These are phyloP conservation scores for Cacoxenus indagator DNA, from an alignment of 2,888 invertebrate species.

Conservation along the genomic window DNA sequence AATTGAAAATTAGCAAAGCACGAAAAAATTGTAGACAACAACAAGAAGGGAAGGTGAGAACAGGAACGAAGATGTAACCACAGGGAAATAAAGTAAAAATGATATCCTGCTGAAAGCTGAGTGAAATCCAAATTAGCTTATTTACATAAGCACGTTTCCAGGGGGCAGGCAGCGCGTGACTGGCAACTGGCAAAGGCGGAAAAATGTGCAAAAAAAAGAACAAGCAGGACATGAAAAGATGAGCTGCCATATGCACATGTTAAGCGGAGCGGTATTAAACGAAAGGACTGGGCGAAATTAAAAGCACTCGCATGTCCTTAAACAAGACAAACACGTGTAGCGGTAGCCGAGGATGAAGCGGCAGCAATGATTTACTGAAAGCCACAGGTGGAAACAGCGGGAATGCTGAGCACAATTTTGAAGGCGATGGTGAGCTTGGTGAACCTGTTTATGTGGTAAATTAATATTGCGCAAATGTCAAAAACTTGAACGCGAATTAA, in stretches of 20 bases:
- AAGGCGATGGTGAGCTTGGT: neutral
- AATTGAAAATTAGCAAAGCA: conserved; percentile 12
- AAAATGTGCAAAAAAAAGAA: conserved; percentile 30
- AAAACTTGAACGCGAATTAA: neutral
- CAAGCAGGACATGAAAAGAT: neutral
- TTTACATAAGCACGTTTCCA: conserved; percentile 42
- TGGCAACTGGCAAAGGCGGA: neutral
- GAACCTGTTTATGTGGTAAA: neutral
- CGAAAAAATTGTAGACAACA: neutral
- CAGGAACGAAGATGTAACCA: neutral
- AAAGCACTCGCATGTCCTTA: neutral
- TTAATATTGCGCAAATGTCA: conserved; percentile 1
- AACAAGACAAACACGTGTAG: neutral
- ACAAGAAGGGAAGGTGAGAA: neutral
- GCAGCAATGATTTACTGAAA: conserved; percentile 23
- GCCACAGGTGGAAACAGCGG: conserved; percentile 51
- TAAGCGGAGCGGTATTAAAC: conserved; percentile 13
- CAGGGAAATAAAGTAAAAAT: conserved; percentile 6
- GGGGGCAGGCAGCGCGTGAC: neutral
- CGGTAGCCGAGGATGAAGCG: neutral
- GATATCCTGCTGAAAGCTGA: conserved; percentile 11
- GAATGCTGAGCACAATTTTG: neutral
- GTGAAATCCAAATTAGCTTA: conserved; percentile 59
- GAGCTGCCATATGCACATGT: conserved; percentile 20
- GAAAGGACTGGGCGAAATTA: conserved; percentile 8